Evolutionary conservation across 2,113 vertebrate genomes (phyloP).

Genomic region (Formicarius rufipectus): DNA sequence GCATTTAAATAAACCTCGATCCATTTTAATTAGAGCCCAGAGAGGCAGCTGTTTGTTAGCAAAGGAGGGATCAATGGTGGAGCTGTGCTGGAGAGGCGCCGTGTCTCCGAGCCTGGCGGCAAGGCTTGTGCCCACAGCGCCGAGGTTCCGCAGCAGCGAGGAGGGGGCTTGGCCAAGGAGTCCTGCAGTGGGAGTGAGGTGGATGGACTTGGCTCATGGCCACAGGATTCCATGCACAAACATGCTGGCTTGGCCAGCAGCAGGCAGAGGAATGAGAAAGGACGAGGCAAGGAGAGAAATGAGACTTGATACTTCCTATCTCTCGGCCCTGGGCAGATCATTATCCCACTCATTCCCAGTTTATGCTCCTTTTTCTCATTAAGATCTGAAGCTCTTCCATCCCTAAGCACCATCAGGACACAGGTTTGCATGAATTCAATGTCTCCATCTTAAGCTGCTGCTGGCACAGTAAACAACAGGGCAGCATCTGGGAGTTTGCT

Average conservation of each 20-base stretch:
- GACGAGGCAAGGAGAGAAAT: background rate
- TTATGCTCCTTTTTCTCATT: background rate
- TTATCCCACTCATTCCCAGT: background rate
- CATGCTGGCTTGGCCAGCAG: rapidly evolving
- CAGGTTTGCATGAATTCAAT: background rate
- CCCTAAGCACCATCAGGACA: background rate
- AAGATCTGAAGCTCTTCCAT: background rate
- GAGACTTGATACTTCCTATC: background rate
- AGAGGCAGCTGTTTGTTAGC: constrained; percentile 48
- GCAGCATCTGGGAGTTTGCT: background rate
- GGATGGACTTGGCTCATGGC: rapidly evolving
- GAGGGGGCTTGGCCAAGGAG: rapidly evolving
- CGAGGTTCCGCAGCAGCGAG: rapidly evolving
- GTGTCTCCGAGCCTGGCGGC: background rate
- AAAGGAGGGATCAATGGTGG: constrained; percentile 41
- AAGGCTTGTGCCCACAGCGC: background rate
- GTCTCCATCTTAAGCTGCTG: background rate
- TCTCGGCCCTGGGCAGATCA: background rate
- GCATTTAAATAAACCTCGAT: constrained; percentile 67
- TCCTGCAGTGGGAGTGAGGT: background rate
- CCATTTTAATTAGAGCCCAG: constrained; percentile 69
- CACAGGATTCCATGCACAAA: background rate
- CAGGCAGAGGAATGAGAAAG: background rate
- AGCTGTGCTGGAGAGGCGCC: background rate
- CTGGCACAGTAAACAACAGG: background rate